phyloP scores from a whole-genome alignment of 2,888 invertebrate genomes.

The Cynaeus angustus region DNA sequence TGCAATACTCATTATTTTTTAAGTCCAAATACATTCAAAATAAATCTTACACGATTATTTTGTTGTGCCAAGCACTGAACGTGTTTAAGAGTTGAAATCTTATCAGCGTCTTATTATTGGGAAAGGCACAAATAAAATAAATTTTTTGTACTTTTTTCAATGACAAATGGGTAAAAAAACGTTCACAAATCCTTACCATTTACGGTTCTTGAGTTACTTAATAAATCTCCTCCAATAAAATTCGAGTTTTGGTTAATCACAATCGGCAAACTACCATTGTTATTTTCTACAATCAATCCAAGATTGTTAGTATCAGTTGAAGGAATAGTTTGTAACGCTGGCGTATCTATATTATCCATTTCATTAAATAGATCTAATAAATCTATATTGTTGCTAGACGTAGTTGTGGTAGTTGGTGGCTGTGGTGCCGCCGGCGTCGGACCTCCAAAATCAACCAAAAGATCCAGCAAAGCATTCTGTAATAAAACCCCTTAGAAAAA shows the following conservation, averaged over 20 bases:
- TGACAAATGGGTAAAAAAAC: too few species aligned
- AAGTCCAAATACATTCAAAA: too few species aligned
- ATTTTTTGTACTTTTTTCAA: too few species aligned
- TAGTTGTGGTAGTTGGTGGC: conserved; percentile 68
- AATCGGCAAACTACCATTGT: conserved; percentile 64
- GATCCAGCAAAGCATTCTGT: conserved; percentile 89
- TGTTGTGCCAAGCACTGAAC: too few species aligned
- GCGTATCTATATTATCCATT: conserved; percentile 57
- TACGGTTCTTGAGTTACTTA: conserved; percentile 67
- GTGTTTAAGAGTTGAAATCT: too few species aligned
- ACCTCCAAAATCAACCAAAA: conserved; percentile 76
- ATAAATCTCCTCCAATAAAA: conserved; percentile 78
- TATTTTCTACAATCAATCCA: conserved; percentile 68
- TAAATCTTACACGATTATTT: too few species aligned
- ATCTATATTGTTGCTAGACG: conserved; percentile 80
- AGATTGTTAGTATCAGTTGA: conserved; percentile 58
- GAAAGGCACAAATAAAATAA: too few species aligned
- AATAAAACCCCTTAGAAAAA: too few species aligned
- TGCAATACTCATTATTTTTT: too few species aligned
- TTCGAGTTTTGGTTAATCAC: conserved; percentile 70
- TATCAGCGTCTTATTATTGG: too few species aligned
- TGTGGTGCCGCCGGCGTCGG: conserved; percentile 57
- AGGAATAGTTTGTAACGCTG: conserved; percentile 55
- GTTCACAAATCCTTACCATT: conserved; percentile 62
- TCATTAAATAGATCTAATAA: conserved; percentile 85